Conservation (phyloP, 2,113 vertebrate genomes). For the Ceratotherium simum region DNA sequence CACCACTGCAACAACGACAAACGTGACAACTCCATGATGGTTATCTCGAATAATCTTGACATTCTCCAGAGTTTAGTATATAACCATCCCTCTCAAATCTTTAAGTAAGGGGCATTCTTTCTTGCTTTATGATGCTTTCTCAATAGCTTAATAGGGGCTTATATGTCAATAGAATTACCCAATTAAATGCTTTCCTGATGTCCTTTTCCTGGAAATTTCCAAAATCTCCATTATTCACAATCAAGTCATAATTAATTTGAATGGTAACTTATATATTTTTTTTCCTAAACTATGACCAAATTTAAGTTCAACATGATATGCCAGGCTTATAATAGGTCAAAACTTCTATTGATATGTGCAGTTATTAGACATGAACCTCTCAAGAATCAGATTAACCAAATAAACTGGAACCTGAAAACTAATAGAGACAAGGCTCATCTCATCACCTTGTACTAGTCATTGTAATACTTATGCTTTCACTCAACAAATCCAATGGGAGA, state of each 20-base stretch:
- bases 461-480: neutral
- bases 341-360: neutral
- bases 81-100: neutral
- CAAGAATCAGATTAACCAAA: neutral
- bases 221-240: neutral
- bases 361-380: neutral
- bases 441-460: neutral
- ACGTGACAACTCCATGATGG: neutral
- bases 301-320: neutral
- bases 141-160: neutral
- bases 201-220: neutral
- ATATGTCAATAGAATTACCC: neutral
- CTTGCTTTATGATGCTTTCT: neutral
- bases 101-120: neutral
- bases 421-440: neutral
- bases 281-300: neutral
- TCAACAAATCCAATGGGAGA: neutral
- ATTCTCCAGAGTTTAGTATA: neutral
- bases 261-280: neutral
- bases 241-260: neutral
- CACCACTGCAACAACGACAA: neutral
- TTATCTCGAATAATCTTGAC: neutral
- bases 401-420: neutral
- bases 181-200: neutral
- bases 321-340: neutral